Base-by-base conservation (phyloP, 2,797 vertebrate species). In the Epinephelus coioides region DNA sequence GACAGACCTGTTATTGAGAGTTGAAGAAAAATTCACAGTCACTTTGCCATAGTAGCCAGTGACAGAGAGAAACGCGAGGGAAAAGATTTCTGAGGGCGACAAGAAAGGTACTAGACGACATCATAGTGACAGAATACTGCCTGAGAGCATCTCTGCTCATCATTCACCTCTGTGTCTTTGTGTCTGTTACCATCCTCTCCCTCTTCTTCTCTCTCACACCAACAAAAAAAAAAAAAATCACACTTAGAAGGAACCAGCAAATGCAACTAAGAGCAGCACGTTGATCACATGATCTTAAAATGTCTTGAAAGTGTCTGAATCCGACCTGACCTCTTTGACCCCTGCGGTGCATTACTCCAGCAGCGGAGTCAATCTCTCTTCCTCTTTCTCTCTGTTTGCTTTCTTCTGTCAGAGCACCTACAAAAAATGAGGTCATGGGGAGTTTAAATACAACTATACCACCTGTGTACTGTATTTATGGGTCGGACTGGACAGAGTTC, bases 261-360 rank as follows among this genome's bases (percentile, higher is more conserved):
- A 38, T 69, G 40, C 46, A 62, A 51, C 43, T 60, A 43, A 44
- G 8, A 49, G 55, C 44, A 49, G n/a, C 23, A 2, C 6, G 60
- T 63, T 8, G 10, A 21, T 49, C 7, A 19, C 4, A 15, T 8
- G 19, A 19, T 53, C 56, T 71, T 5, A 27, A 27, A 27, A 19
- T 25, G 27, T 74, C 30, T 57, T 82, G 11, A n/a, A 65, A 56
- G 55, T 25, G 60, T 75, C 49, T 55, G 27, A 71, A 25, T 65
- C 34, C 8, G 21, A 9, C 19, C 56, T 23, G 73, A 68, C 55
- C 61, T 67, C 44, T 72, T 10, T 46, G 68, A 69, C 63, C 40
- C 51, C 57, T 57, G 53, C 38, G 47, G 63, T 38, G 43, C 44
- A 70, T 73, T 25, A 19, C 46, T 11, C 8, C 40, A 51, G 34